A percentile compares a stretch with the other conserved stretches of the same genome.
Evolutionary conservation across 2,797 vertebrate genomes (phyloP).

Genomic region (Danionella dracula): DNA sequence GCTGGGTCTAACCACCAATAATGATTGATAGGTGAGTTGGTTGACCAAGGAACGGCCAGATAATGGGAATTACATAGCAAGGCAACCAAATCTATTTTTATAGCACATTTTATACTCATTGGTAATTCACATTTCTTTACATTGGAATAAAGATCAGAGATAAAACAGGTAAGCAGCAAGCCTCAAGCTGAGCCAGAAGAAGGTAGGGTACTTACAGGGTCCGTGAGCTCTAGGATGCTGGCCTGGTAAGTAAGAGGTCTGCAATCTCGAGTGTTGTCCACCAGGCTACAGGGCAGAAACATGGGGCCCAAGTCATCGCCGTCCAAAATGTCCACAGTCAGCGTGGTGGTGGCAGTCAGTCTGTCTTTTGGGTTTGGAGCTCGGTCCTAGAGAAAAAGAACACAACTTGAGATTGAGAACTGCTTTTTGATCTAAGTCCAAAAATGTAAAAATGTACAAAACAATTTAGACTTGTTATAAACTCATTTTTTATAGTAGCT

Average conservation of each 20-base stretch:
- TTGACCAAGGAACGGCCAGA: no score
- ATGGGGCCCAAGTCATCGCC: constrained; percentile 94
- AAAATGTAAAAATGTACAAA: no score
- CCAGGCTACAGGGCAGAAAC: constrained; percentile 89
- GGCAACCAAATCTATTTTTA: no score
- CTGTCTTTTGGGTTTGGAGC: constrained; percentile 83
- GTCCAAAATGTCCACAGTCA: constrained; percentile 89
- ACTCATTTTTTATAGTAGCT: no score
- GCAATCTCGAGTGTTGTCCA: constrained; percentile 88
- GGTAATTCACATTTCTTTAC: no score
- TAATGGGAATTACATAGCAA: no score
- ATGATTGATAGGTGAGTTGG: no score
- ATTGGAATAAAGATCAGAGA: no score
- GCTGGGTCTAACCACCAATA: no score
- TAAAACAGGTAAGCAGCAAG: no score
- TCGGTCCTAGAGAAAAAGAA: constrained; percentile 73
- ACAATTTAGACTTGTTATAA: no score
- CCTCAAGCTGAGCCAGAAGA: no score
- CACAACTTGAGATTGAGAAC: background rate
- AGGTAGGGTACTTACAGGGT: constrained; percentile 72
- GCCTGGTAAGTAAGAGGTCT: constrained; percentile 87
- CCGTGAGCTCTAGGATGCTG: constrained; percentile 80
- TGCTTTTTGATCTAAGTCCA: background rate
- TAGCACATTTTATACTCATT: background rate
- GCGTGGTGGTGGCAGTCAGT: constrained; percentile 86